phyloP scores from a whole-genome alignment of 2,113 vertebrate species.

The Brachirus orientalis region DNA sequence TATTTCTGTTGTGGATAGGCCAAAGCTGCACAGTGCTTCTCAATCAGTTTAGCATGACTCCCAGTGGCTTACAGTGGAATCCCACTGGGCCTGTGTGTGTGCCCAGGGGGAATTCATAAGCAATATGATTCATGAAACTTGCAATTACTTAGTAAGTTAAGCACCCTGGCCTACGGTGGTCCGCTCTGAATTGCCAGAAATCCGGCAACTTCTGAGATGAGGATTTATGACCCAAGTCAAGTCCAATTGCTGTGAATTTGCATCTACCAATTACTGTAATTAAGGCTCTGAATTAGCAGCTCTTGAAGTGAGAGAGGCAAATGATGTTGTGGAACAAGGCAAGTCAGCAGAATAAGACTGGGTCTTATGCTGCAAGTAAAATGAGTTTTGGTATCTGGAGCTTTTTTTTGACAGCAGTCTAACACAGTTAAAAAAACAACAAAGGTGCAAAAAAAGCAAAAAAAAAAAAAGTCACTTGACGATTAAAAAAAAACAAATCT shows the following conservation, averaged over 20 bases:
- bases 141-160: conserved; percentile 81
- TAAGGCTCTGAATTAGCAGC: conserved; percentile 72
- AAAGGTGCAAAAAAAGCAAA: conserved; percentile 39
- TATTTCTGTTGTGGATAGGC: conserved; percentile 32
- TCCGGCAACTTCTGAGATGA: conserved; percentile 72
- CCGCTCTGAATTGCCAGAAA: conserved; percentile 70
- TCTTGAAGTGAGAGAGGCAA: conserved; percentile 40
- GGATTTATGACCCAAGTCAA: conserved; percentile 83
- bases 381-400: conserved; percentile 52
- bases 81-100: conserved; percentile 39
- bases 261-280: conserved; percentile 82
- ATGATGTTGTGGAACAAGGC: conserved; percentile 54
- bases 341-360: conserved; percentile 61
- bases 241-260: conserved; percentile 82
- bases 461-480: conserved; percentile 51
- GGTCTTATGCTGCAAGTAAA: conserved; percentile 37
- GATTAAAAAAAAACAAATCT: conserved; percentile 25
- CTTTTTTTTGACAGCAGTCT: conserved; percentile 49
- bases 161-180: conserved; percentile 73
- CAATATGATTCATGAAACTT: conserved; percentile 80
- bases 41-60: conserved; percentile 49
- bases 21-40: conserved; percentile 53
- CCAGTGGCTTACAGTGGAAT: conserved; percentile 45
- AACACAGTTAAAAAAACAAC: conserved; percentile 34
- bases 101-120: conserved; percentile 72